A percentile compares a stretch with the other conserved stretches of the same genome.
These are phyloP conservation scores for Euborellia annulipes DNA, from an alignment of 1,140 invertebrate species.

Conservation along the genomic window DNA sequence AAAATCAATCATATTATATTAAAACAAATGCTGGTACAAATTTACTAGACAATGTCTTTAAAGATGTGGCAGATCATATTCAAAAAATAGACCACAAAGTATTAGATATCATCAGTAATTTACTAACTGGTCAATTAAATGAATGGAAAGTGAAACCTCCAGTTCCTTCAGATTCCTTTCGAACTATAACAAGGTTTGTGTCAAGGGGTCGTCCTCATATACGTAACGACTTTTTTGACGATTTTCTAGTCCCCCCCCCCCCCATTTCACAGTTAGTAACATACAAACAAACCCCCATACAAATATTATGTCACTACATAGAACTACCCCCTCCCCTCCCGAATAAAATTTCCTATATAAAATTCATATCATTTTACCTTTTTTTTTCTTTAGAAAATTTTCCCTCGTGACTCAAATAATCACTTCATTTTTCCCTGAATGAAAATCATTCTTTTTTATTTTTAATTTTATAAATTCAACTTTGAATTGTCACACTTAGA, in stretches of 20 bases:
- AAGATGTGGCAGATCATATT: conserved; percentile 76
- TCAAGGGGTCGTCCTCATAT: background rate
- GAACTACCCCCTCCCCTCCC: background rate
- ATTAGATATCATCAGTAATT: conserved; percentile 70
- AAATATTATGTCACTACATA: background rate
- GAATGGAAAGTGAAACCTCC: conserved; percentile 89
- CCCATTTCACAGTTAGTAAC: background rate
- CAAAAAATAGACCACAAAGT: conserved; percentile 85
- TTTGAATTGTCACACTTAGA: too few species aligned
- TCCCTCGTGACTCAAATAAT: too few species aligned
- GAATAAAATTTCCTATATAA: background rate
- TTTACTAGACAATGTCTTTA: conserved; percentile 45
- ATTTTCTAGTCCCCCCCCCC: background rate
- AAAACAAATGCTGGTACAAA: conserved; percentile 20
- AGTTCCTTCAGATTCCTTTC: conserved; percentile 82
- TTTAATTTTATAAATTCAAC: too few species aligned
- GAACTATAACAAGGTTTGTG: conserved; percentile 58
- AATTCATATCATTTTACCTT: too few species aligned
- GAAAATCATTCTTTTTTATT: too few species aligned
- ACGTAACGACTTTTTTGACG: background rate
- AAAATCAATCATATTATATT: background rate
- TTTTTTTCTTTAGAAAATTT: too few species aligned
- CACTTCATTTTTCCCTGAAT: too few species aligned
- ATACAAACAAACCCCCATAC: background rate
- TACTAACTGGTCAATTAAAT: conserved; percentile 55